Evolutionary conservation across 2,113 vertebrate genomes (phyloP).

Genomic region (Oncorhynchus clarkii): DNA sequence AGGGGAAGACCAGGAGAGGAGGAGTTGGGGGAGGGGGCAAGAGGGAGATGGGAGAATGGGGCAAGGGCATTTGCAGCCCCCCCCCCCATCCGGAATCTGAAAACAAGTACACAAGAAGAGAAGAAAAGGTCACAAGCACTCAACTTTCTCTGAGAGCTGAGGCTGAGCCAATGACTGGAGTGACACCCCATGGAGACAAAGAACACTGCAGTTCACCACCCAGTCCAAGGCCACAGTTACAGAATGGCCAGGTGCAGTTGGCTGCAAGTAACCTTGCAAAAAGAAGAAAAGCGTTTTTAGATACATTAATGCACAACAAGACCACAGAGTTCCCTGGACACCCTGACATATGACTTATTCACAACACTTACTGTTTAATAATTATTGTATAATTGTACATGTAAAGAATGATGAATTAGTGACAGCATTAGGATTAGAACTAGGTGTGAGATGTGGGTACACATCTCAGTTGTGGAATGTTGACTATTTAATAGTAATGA

Average conservation of each 20-base stretch:
- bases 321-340: neutral
- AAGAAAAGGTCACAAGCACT: conserved; percentile 6
- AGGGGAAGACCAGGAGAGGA: conserved; percentile 31
- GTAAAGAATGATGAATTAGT: neutral
- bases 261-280: neutral
- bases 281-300: neutral
- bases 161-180: conserved; percentile 51
- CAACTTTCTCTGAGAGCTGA: conserved; percentile 6
- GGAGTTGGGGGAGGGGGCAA: neutral
- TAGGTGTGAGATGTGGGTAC: neutral
- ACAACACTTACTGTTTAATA: neutral
- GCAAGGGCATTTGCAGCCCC: conserved; percentile 46
- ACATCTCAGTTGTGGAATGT: neutral
- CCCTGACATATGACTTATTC: neutral
- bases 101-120: conserved; percentile 20
- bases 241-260: neutral
- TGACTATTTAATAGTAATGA: neutral
- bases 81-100: conserved; percentile 20
- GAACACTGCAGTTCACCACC: neutral
- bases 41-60: conserved; percentile 46
- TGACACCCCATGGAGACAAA: conserved; percentile 64
- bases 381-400: neutral
- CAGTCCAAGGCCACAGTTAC: neutral
- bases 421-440: neutral
- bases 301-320: neutral